These are phyloP conservation scores for Cyprinus carpio DNA, from an alignment of 2,113 vertebrate genomes.

Conservation along the genomic window DNA sequence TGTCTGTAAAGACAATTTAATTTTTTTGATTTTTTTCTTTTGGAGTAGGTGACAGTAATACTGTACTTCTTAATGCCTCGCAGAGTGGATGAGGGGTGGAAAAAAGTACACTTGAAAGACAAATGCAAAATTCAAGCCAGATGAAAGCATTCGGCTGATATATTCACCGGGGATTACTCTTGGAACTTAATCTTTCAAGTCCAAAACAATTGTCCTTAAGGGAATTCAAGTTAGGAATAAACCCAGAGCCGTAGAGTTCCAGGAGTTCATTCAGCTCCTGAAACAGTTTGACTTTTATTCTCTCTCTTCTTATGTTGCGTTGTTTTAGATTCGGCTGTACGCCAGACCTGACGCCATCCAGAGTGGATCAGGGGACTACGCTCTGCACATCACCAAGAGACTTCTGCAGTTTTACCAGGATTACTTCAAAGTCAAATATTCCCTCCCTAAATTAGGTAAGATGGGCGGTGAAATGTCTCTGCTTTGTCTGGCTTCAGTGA, in stretches of 20 bases:
- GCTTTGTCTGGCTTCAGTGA: too few relatives aligned
- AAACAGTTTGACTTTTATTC: too few relatives aligned
- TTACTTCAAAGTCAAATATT: slow-evolving; percentile 98
- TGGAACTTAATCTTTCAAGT: neutral
- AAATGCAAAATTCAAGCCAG: neutral
- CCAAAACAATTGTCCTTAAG: neutral
- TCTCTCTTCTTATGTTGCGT: too few relatives aligned
- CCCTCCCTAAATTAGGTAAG: slow-evolving; percentile 98
- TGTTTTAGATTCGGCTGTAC: too few relatives aligned
- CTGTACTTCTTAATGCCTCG: neutral
- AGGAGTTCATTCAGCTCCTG: too few relatives aligned
- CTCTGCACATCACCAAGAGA: slow-evolving; percentile 94
- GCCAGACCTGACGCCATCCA: too few relatives aligned
- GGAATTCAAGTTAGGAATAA: too few relatives aligned
- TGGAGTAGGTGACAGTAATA: neutral
- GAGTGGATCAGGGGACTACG: slow-evolving; percentile 81
- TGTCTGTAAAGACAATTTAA: too few relatives aligned
- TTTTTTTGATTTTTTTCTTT: too few relatives aligned
- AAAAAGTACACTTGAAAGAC: neutral
- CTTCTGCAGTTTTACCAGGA: slow-evolving; percentile 98
- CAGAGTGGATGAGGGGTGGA: neutral
- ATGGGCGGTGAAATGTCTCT: neutral
- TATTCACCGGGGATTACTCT: neutral
- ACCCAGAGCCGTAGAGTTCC: too few relatives aligned
- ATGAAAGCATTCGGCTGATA: neutral